phyloP scores from a whole-genome alignment of 2,113 vertebrate species.

The Microcebus murinus region DNA sequence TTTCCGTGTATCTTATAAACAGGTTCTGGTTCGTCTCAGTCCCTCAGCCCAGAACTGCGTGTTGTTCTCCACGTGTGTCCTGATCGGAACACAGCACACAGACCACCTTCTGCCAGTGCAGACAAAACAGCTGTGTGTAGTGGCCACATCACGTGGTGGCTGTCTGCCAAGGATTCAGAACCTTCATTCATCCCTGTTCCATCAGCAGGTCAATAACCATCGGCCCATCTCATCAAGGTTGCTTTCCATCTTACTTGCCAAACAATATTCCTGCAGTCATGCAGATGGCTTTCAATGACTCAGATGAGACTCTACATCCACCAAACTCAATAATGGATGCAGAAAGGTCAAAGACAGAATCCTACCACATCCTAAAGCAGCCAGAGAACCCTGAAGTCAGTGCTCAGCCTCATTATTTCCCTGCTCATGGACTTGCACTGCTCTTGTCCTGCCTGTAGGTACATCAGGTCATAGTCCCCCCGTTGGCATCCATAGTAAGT shows the following conservation, averaged over 20 bases:
- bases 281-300: not conserved
- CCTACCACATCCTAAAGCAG: not conserved
- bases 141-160: not conserved
- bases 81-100: not conserved
- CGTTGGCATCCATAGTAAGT: not conserved
- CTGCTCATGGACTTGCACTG: not conserved
- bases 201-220: not conserved
- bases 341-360: not conserved
- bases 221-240: not conserved
- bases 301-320: not conserved
- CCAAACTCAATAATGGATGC: not conserved
- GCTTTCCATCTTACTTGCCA: not conserved
- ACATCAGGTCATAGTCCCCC: not conserved
- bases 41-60: not conserved
- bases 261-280: not conserved
- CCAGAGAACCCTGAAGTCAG: not conserved
- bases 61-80: not conserved
- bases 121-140: not conserved
- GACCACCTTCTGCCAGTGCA: not conserved
- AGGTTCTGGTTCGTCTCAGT: not conserved
- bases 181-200: not conserved
- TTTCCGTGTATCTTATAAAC: not conserved
- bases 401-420: not conserved
- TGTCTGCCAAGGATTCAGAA: not conserved
- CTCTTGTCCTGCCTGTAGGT: not conserved